Base-by-base conservation (phyloP, 2,888 invertebrate species). In the Malachius bipustulatus region DNA sequence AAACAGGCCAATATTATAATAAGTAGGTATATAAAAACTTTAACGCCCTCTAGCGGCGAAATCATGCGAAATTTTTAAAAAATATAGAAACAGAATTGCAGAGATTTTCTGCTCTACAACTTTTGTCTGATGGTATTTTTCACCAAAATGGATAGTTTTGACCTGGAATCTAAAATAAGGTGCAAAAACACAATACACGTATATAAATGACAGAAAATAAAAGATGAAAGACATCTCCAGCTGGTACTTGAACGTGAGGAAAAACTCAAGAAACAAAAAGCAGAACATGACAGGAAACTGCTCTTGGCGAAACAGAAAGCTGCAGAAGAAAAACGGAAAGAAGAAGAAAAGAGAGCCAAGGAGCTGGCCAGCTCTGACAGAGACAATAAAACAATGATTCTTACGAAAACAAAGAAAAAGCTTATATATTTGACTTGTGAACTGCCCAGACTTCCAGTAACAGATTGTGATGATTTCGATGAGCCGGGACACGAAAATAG, bases 391-490 rank as follows among this genome's bases (percentile, higher is more conserved):
- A 47, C 52, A 11, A 35, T 48, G 27, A 53, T 55, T 28, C 37
- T 51, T 11, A 48, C 46, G 6, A 31, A 37, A 30, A 30, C 37
- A 8, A 60, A 64, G 41, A 63, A 61, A 41, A 62, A 59, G 48
- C 55, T 53, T 9, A 41, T 50, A 16, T 52, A 57, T 32, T 43
- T 57, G 9, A 44, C 32, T 6, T 37, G 45, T 3, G 39, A 59
- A 34, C 59, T 64, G 9, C 71, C 72, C 0, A 59, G 57, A 4
- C 57, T 71, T 55, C 71, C 71, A 55, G 55, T 55, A 2, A 64
- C 65, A 26, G 72, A 72, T 24, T 72, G 71, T 61, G 67, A 71
- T 43, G 65, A 68, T 59, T 70, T 70, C 0, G 71, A 71, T 35
- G 65, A 66, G 14, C 67, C 66, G 0, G 59, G 55, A 1, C 62